A percentile compares a stretch with the other conserved stretches of the same genome.
Evolutionary conservation across 2,888 invertebrate species (phyloP).

Genomic region (Lysandra coridon): DNA sequence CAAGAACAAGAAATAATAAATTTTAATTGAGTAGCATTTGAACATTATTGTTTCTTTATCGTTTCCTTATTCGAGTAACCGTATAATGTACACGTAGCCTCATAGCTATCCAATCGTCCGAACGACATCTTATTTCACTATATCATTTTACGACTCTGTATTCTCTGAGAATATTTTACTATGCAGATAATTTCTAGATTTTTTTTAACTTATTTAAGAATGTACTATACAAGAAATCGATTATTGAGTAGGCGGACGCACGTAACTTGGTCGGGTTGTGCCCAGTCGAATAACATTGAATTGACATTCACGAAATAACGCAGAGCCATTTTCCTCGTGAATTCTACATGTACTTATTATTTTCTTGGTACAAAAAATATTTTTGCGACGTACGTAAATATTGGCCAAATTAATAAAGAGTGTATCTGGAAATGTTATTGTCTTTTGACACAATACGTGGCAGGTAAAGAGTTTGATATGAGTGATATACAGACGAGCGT

Average conservation of each 20-base stretch:
- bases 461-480: slow-evolving; percentile 6
- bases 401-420: not conserved
- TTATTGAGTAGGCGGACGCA: too few species aligned
- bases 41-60: not conserved
- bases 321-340: too few species aligned
- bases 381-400: not conserved
- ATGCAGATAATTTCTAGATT: not conserved
- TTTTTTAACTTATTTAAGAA: not conserved
- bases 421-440: not conserved
- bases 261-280: too few species aligned
- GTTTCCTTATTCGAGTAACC: not conserved
- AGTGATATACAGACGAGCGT: not conserved
- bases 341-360: too few species aligned
- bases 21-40: too few species aligned
- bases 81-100: not conserved
- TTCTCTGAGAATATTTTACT: not conserved
- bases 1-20: too few species aligned
- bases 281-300: too few species aligned
- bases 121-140: not conserved
- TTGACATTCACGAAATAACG: too few species aligned
- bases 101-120: not conserved
- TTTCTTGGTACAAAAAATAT: too few species aligned
- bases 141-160: not conserved
- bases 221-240: too few species aligned
- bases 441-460: slow-evolving; percentile 9